phyloP scores from a whole-genome alignment of 2,888 invertebrate genomes.

The Baccha elongata region DNA sequence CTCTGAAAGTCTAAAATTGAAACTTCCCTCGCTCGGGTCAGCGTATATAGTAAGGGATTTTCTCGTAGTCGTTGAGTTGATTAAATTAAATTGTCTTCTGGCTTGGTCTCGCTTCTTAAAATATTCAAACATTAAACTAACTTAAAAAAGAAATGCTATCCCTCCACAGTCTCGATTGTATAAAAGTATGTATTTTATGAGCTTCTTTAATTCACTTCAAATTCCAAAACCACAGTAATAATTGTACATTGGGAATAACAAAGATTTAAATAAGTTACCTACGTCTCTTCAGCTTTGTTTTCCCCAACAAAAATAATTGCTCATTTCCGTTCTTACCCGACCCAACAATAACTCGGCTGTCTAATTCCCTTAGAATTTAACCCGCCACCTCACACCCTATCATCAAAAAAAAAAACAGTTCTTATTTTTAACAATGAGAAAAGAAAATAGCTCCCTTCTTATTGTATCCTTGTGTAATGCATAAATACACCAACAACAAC shows the following conservation, averaged over 20 bases:
- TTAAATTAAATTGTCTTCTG: too few species aligned
- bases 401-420: neutral
- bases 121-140: too few species aligned
- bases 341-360: neutral
- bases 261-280: slow-evolving; percentile 19
- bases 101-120: too few species aligned
- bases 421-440: slow-evolving; percentile 10
- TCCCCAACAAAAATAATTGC: slow-evolving; percentile 7
- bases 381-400: slow-evolving; percentile 5
- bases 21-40: too few species aligned
- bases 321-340: slow-evolving; percentile 7
- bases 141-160: neutral
- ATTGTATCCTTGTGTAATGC: slow-evolving; percentile 9
- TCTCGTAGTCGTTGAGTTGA: too few species aligned
- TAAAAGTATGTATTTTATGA: neutral
- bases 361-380: slow-evolving; percentile 32
- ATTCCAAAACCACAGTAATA: neutral
- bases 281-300: slow-evolving; percentile 9
- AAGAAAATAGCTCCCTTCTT: slow-evolving; percentile 26
- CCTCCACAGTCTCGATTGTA: neutral
- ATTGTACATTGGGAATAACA: slow-evolving; percentile 4
- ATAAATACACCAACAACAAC: neutral
- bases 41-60: too few species aligned
- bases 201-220: slow-evolving; percentile 3
- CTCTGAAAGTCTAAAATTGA: too few species aligned